phyloP scores from a whole-genome alignment of 92 coral and sea anemone genomes.

The Bergia puertoricense region DNA sequence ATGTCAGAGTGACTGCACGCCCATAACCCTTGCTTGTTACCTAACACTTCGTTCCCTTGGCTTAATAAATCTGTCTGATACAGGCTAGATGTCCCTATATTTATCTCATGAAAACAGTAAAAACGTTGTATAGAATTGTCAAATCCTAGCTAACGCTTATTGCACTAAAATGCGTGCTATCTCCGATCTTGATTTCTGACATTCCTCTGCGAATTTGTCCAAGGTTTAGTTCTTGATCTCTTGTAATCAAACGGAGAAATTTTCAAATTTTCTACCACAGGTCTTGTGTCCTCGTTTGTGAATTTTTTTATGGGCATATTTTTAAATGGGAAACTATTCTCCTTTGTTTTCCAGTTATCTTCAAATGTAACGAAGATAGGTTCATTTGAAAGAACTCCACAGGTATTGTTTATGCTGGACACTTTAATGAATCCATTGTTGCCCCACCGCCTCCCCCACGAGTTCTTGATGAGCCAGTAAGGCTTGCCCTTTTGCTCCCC shows the following conservation, averaged over 20 bases:
- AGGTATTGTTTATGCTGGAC: conserved; percentile 68
- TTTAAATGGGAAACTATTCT: conserved; percentile 65
- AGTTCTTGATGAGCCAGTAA: conserved; percentile 89
- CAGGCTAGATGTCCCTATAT: no score
- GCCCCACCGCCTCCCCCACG: conserved; percentile 98
- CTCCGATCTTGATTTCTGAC: not conserved
- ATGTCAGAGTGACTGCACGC: no score
- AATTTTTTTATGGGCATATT: conserved; percentile 59
- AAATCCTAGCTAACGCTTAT: not conserved
- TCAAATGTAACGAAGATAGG: conserved; percentile 79
- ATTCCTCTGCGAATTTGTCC: not conserved
- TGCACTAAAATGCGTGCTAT: not conserved
- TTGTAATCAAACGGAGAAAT: conserved; percentile 86
- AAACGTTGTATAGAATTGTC: not conserved
- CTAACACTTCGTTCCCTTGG: no score
- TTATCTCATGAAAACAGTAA: not conserved
- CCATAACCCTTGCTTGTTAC: no score
- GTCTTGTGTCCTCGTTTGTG: conserved; percentile 49
- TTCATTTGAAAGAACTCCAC: conserved; percentile 87
- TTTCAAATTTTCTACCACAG: conserved; percentile 56
- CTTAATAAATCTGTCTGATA: no score
- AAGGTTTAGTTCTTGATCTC: conserved; percentile 59
- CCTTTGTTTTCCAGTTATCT: conserved; percentile 32
- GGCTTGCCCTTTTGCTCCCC: conserved; percentile 69
- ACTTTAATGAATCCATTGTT: conserved; percentile 80